phyloP scores from a whole-genome alignment of 1,140 invertebrate species.

The Daktulosphaira vitifoliae region DNA sequence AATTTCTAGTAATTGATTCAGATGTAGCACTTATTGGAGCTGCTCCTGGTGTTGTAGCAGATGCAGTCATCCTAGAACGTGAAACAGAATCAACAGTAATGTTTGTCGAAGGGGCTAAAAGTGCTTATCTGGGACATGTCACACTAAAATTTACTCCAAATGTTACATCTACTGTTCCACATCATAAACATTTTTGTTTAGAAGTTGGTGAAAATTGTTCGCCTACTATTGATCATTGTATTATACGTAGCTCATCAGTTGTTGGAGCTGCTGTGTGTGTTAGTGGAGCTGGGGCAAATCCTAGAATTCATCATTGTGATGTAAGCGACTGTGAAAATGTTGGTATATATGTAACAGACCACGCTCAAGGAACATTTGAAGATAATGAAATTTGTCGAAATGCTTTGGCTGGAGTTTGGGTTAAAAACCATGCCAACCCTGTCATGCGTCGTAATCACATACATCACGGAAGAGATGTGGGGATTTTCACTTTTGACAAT shows the following conservation, averaged over 20 bases:
- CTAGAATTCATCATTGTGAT: conserved; percentile 88
- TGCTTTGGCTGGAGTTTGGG: conserved; percentile 96
- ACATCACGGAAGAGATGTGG: conserved; percentile 94
- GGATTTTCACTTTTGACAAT: conserved; percentile 98
- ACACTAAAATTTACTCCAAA: conserved; percentile 94
- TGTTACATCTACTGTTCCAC: conserved; percentile 82
- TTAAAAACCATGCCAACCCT: conserved; percentile 97
- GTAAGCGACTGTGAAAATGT: conserved; percentile 95
- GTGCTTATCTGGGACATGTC: conserved; percentile 89
- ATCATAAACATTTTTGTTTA: conserved; percentile 96
- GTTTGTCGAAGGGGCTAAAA: conserved; percentile 88
- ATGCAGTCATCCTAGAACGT: conserved; percentile 87
- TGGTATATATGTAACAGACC: conserved; percentile 90
- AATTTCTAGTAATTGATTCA: conserved; percentile 87
- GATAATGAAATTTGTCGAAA: conserved; percentile 97
- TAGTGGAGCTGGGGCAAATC: conserved; percentile 83
- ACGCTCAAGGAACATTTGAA: conserved; percentile 86
- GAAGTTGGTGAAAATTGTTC: conserved; percentile 94
- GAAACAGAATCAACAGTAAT: conserved; percentile 91
- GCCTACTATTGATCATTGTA: conserved; percentile 91
- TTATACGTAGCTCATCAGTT: conserved; percentile 89
- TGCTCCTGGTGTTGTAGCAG: conserved; percentile 82
- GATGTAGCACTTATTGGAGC: conserved; percentile 80
- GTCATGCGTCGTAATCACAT: conserved; percentile 98
- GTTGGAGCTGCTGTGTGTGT: conserved; percentile 97